These are phyloP conservation scores for Chymomyza procnemis DNA, from an alignment of 2,888 invertebrate genomes.

Conservation along the genomic window DNA sequence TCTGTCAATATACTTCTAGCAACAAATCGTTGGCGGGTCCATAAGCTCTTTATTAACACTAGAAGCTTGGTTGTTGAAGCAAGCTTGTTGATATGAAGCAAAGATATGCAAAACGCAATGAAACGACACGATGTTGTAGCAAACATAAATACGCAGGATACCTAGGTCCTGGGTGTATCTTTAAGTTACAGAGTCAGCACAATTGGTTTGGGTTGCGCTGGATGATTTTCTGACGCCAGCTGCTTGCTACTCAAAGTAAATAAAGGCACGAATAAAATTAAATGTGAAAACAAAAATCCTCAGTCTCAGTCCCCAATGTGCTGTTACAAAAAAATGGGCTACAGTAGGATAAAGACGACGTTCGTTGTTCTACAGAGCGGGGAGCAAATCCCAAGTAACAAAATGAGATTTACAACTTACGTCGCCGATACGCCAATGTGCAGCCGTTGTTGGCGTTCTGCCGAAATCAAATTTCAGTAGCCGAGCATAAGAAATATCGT, in stretches of 20 bases:
- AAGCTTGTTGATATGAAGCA: not conserved
- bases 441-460: not conserved
- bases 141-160: not conserved
- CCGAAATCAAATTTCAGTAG: not conserved
- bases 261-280: conserved; percentile 50
- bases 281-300: conserved; percentile 37
- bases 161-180: conserved; percentile 4
- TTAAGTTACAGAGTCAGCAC: conserved; percentile 16
- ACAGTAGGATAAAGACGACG: not conserved
- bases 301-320: conserved; percentile 16
- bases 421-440: conserved; percentile 3
- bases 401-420: conserved; percentile 18
- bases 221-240: conserved; percentile 22
- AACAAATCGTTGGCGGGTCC: not conserved
- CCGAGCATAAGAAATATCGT: not conserved
- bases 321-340: not conserved
- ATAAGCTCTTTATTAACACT: not conserved
- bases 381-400: conserved; percentile 8
- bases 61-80: not conserved
- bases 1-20: not conserved
- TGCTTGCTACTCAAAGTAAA: conserved; percentile 38
- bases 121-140: not conserved
- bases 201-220: conserved; percentile 29
- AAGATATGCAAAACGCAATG: not conserved
- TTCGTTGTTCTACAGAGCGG: no score